phyloP scores from a whole-genome alignment of 2,888 invertebrate genomes.

The Drosophila peninsularis region DNA sequence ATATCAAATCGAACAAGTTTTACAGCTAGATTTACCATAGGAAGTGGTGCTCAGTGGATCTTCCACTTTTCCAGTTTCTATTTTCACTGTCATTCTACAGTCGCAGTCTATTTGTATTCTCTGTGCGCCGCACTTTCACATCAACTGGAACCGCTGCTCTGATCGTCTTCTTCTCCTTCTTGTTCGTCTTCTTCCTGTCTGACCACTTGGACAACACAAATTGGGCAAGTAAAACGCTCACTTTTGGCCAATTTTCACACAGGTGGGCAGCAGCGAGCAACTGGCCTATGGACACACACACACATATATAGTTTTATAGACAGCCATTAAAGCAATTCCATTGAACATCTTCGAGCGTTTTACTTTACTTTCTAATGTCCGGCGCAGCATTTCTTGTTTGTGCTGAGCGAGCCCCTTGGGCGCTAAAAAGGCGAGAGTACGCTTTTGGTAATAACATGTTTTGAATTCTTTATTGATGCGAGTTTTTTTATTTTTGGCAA shows the following conservation, averaged over 20 bases:
- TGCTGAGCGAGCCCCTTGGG: conserved; percentile 47
- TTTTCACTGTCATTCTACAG: conserved; percentile 47
- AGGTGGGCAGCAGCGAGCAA: conserved; percentile 30
- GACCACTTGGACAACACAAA: conserved; percentile 66
- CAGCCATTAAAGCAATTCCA: conserved; percentile 38
- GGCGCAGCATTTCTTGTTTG: conserved; percentile 45
- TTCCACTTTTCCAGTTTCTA: conserved; percentile 21
- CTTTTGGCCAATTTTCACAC: conserved; percentile 71
- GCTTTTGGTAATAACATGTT: conserved; percentile 53
- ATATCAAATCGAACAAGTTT: conserved; percentile 4
- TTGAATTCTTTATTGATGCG: conserved; percentile 54
- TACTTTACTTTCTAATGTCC: conserved; percentile 74
- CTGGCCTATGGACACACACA: conserved; percentile 36
- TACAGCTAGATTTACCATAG: conserved; percentile 36
- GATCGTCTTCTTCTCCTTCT: conserved; percentile 50
- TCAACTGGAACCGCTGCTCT: conserved; percentile 39
- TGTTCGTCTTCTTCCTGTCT: conserved; percentile 68
- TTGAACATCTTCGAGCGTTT: conserved; percentile 70
- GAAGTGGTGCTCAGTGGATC: conserved; percentile 57
- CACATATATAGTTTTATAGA: not conserved
- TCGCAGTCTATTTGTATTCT: conserved; percentile 55
- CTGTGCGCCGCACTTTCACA: conserved; percentile 66
- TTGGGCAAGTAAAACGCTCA: conserved; percentile 74
- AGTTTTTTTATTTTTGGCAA: conserved; percentile 47
- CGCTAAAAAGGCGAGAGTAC: conserved; percentile 28